Conservation (phyloP, 2,888 invertebrate genomes). For the Pyrrhia umbra region DNA sequence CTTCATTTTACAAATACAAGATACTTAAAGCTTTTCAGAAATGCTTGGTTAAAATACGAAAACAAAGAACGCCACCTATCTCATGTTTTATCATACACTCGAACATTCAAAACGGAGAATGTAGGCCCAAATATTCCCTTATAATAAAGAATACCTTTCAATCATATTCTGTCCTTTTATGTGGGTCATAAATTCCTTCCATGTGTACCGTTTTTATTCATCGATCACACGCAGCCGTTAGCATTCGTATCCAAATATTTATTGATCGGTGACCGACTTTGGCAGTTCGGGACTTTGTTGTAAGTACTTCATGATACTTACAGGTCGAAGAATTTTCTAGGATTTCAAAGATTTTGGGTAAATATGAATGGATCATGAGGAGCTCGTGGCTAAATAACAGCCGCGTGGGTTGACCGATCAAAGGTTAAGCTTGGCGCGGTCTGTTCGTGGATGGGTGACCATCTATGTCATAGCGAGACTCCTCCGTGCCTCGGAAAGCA, state of each 20-base stretch:
- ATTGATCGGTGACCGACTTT: conserved; percentile 32
- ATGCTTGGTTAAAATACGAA: no score
- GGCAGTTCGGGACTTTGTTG: conserved; percentile 4
- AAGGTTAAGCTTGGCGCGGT: no score
- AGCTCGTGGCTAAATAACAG: no score
- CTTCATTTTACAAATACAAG: no score
- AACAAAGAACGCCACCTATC: not conserved
- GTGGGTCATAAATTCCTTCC: conserved; percentile 39
- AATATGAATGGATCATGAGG: no score
- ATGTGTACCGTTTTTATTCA: conserved; percentile 16
- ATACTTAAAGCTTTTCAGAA: no score
- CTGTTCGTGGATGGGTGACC: no score
- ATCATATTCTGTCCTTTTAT: conserved; percentile 43
- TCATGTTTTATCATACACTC: not conserved
- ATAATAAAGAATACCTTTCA: conserved; percentile 35
- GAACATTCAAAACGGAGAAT: not conserved
- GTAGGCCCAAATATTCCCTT: conserved; percentile 17
- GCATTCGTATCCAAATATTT: conserved; percentile 27
- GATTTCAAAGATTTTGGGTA: no score
- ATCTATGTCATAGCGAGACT: no score
- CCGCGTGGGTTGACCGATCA: no score
- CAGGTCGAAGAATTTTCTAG: no score
- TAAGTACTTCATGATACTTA: conserved; percentile 1
- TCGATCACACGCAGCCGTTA: conserved; percentile 28
- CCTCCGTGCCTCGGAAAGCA: no score